Conservation (phyloP, 2,888 invertebrate species). For the Hyppa rectilinea region DNA sequence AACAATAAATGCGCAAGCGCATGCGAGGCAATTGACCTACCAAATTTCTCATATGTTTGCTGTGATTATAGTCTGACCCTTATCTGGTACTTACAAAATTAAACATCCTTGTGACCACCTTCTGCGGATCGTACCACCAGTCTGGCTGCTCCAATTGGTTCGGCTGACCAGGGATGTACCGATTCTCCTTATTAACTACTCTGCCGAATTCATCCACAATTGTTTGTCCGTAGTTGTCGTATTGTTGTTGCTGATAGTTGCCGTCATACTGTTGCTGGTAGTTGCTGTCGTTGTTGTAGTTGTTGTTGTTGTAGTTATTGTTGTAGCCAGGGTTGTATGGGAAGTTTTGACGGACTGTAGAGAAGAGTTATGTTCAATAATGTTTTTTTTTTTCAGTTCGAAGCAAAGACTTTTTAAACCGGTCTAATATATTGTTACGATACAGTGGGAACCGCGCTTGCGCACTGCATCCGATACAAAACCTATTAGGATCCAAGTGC, state of each 20-base stretch:
- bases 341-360: constrained; percentile 84
- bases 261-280: constrained; percentile 72
- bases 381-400: neutral
- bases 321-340: constrained; percentile 73
- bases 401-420: neutral
- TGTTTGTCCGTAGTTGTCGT: constrained; percentile 70
- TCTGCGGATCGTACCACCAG: constrained; percentile 89
- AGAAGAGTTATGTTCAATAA: neutral
- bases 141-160: constrained; percentile 90
- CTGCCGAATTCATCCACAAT: constrained; percentile 73
- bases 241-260: constrained; percentile 70
- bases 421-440: neutral
- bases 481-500: no score
- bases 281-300: constrained; percentile 55
- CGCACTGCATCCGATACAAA: neutral
- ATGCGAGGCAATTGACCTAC: no score
- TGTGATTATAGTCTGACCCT: no score
- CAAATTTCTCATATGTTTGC: no score
- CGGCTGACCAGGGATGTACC: constrained; percentile 81
- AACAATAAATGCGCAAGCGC: no score
- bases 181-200: constrained; percentile 58
- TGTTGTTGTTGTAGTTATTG: constrained; percentile 60
- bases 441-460: neutral
- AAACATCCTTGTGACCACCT: constrained; percentile 93
- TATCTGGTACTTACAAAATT: constrained; percentile 94